Conservation (phyloP, 2,797 vertebrate species). For the Petrocephalus sullivani region DNA sequence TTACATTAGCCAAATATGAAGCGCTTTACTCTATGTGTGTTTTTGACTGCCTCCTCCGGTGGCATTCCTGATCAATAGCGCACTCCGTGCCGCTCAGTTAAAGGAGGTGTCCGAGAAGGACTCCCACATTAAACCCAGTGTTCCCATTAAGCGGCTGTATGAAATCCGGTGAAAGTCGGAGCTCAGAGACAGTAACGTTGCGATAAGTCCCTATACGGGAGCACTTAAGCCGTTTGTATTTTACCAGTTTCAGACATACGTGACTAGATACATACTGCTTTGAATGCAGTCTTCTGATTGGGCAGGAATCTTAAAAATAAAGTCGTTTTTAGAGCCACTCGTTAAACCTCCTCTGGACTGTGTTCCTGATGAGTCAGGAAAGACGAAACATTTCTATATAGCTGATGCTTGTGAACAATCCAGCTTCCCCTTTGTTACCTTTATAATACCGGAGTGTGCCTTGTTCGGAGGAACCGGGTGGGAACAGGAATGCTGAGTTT, state of each 20-base stretch:
- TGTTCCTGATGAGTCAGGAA: background rate
- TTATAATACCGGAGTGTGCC: background rate
- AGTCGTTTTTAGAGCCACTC: background rate
- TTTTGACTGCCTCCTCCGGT: constrained; percentile 71
- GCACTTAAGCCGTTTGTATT: background rate
- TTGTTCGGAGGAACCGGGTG: background rate
- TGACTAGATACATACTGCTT: background rate
- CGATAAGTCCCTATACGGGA: background rate
- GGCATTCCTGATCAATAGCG: constrained; percentile 68
- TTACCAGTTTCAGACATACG: background rate
- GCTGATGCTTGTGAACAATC: background rate
- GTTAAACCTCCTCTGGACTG: background rate
- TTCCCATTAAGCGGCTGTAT: constrained; percentile 12
- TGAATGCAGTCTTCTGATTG: background rate
- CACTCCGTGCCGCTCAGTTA: constrained; percentile 60
- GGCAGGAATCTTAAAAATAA: background rate
- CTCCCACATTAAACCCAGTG: constrained; percentile 40
- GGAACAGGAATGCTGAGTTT: background rate
- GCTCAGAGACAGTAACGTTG: background rate
- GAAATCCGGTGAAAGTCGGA: background rate
- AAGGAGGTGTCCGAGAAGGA: constrained; percentile 41
- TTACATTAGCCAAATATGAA: constrained; percentile 75
- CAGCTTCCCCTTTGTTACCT: background rate
- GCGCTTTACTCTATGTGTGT: constrained; percentile 76
- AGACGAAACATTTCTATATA: background rate